These are phyloP conservation scores for Oncorhynchus mykiss DNA, from an alignment of 2,113 vertebrate genomes.

Conservation along the genomic window DNA sequence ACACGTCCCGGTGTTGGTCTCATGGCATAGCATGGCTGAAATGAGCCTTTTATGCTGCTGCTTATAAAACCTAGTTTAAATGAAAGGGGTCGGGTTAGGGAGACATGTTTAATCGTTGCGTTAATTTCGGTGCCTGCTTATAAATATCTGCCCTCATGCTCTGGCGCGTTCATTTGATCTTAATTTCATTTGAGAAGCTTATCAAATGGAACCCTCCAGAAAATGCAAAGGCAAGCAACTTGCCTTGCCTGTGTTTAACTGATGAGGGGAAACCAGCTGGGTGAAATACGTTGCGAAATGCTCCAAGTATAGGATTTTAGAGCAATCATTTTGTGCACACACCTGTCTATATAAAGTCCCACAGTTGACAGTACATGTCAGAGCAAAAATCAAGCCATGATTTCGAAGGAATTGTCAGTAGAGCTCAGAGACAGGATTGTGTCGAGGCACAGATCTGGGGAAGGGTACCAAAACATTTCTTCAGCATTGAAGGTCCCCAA, in stretches of 20 bases:
- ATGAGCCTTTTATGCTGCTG: constrained; percentile 5
- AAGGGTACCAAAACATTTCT: too few relatives aligned
- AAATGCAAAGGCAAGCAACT: constrained; percentile 13
- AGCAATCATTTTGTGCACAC: neutral
- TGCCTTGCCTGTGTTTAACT: neutral
- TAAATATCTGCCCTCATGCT: constrained; percentile 14
- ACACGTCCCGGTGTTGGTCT: neutral
- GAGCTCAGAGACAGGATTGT: too few relatives aligned
- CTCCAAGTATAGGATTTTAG: neutral
- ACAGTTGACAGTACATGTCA: too few relatives aligned
- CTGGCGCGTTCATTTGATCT: constrained; percentile 16
- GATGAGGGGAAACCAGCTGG: neutral
- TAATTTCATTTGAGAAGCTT: constrained; percentile 27
- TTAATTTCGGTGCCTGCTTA: constrained; percentile 4
- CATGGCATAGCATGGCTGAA: neutral
- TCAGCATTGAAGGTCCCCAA: too few relatives aligned
- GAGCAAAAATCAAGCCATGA: too few relatives aligned
- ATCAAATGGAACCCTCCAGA: constrained; percentile 3
- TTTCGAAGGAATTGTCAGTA: too few relatives aligned
- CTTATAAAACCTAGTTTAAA: neutral
- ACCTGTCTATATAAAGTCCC: too few relatives aligned
- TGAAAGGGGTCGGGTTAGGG: neutral
- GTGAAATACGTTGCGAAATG: neutral
- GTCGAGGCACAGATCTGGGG: too few relatives aligned
- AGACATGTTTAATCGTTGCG: neutral